Conservation (phyloP, 2,113 vertebrate species). For the Syrrhaptes paradoxus region DNA sequence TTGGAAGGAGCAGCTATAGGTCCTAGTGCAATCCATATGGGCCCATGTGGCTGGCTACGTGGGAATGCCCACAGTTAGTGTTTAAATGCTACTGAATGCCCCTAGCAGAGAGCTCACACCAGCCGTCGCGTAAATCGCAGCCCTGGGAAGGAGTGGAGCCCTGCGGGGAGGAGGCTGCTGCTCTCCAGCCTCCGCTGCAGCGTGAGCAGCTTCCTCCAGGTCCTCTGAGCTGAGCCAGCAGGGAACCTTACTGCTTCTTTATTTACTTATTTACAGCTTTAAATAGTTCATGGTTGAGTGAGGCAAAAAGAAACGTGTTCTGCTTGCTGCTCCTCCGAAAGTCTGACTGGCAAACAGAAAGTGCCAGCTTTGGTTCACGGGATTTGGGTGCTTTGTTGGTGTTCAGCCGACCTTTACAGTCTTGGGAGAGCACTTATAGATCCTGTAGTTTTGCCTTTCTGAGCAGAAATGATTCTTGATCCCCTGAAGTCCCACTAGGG, state of each 20-base stretch:
- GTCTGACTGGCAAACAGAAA: neutral
- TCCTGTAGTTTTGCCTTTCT: neutral
- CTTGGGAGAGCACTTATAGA: neutral
- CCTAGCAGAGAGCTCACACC: neutral
- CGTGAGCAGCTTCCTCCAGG: neutral
- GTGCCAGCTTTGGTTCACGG: neutral
- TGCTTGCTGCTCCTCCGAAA: neutral
- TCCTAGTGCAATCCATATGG: neutral
- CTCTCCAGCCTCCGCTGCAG: neutral
- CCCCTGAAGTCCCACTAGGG: neutral
- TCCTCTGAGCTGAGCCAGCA: neutral
- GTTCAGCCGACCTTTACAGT: neutral
- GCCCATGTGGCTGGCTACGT: neutral
- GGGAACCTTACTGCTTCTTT: neutral
- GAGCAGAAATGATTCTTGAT: neutral
- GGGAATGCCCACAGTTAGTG: neutral
- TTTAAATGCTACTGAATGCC: neutral
- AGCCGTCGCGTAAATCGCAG: neutral
- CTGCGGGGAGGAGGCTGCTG: neutral
- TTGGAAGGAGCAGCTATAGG: neutral
- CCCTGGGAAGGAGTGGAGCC: neutral
- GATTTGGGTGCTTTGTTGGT: neutral
- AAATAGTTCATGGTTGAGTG: neutral
- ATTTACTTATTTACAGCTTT: slow-evolving; percentile 41
- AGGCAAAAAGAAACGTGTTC: neutral